phyloP scores from a whole-genome alignment of 2,797 vertebrate genomes.

The Liparis tanakae region DNA sequence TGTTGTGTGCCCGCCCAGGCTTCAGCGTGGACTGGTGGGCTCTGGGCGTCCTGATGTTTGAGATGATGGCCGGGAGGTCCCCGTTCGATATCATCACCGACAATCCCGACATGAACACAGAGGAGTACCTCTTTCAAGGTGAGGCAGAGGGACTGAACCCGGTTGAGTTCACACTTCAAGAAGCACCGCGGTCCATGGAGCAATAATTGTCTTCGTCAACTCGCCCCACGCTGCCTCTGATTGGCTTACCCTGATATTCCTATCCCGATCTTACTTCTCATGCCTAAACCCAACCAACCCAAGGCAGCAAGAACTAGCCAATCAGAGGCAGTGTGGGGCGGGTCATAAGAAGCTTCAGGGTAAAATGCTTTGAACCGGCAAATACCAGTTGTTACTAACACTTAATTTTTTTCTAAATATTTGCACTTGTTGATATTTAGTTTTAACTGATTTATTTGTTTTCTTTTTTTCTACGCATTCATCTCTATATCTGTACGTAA shows the following conservation, averaged over 20 bases:
- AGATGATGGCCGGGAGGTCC: constrained; percentile 99
- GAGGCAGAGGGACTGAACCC: constrained; percentile 29
- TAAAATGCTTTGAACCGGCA: not conserved
- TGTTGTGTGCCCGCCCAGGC: constrained; percentile 66
- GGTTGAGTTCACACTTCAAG: not conserved
- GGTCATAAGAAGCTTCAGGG: not conserved
- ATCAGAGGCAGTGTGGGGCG: not conserved
- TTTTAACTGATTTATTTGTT: not conserved
- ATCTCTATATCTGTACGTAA: too few species aligned
- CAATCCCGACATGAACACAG: constrained; percentile 99
- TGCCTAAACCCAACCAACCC: not conserved
- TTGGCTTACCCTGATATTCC: not conserved
- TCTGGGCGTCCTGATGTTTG: constrained; percentile 97
- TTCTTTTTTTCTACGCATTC: too few species aligned
- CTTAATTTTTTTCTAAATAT: not conserved
- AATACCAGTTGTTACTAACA: not conserved
- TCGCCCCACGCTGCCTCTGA: too few species aligned
- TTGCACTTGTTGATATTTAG: not conserved
- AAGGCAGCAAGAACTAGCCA: not conserved
- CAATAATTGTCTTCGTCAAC: not conserved
- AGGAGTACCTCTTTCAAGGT: constrained; percentile 99
- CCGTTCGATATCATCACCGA: constrained; percentile 98
- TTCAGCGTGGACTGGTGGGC: constrained; percentile 99
- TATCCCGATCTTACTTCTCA: not conserved
- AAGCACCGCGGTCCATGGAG: not conserved